Evolutionary conservation across 2,888 invertebrate species (phyloP).

Genomic region (Drosophila eohydei): DNA sequence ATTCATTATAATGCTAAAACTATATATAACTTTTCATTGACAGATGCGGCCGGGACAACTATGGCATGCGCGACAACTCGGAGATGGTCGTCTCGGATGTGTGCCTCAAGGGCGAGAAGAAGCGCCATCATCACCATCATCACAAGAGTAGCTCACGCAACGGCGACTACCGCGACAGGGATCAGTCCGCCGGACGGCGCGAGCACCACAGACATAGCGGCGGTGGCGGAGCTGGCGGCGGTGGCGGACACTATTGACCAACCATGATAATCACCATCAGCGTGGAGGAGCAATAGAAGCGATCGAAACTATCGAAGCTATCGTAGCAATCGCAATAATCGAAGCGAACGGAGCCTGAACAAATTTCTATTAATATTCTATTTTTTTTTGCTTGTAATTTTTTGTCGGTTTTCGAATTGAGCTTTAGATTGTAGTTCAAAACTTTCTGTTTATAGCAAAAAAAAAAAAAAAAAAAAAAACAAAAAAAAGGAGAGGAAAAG

Average conservation of each 20-base stretch:
- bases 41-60: constrained; percentile 84
- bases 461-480: not conserved
- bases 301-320: constrained; percentile 43
- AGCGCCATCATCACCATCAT: constrained; percentile 85
- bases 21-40: not conserved
- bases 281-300: constrained; percentile 83
- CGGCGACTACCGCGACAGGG: constrained; percentile 84
- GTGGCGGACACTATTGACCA: constrained; percentile 85
- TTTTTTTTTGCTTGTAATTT: constrained; percentile 36
- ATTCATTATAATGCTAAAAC: not conserved
- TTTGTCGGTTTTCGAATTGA: constrained; percentile 36
- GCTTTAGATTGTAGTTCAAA: constrained; percentile 40
- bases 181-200: constrained; percentile 82
- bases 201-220: constrained; percentile 84
- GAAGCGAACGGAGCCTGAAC: constrained; percentile 48
- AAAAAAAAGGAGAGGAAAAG: constrained; percentile 18
- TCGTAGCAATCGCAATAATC: constrained; percentile 22
- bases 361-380: constrained; percentile 36
- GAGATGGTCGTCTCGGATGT: constrained; percentile 91
- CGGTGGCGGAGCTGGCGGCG: constrained; percentile 78
- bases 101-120: constrained; percentile 85
- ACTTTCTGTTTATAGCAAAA: constrained; percentile 69
- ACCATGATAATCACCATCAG: constrained; percentile 85
- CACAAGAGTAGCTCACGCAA: constrained; percentile 84
- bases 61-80: constrained; percentile 89